phyloP scores from a whole-genome alignment of 2,888 invertebrate species.

The Poecilus cupreus region DNA sequence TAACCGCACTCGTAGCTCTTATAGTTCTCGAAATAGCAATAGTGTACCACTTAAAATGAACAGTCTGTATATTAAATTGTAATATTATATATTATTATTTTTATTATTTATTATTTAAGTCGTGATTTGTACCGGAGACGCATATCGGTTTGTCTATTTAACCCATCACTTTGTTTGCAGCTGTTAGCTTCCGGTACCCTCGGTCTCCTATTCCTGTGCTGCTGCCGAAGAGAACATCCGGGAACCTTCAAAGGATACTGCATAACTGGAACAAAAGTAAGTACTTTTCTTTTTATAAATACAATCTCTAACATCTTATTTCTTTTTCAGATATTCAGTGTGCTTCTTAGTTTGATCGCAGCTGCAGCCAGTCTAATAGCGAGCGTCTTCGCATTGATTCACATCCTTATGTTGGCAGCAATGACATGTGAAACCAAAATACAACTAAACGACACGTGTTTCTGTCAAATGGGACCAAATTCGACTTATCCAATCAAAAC shows the following conservation, averaged over 20 bases:
- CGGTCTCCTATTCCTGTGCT: conserved; percentile 71
- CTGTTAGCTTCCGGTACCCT: conserved; percentile 70
- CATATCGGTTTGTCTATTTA: too few species aligned
- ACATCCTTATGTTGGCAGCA: conserved; percentile 69
- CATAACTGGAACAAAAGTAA: conserved; percentile 71
- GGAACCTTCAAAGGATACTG: conserved; percentile 70
- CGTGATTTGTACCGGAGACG: too few species aligned
- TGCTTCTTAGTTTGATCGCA: conserved; percentile 70
- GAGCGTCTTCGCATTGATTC: conserved; percentile 70
- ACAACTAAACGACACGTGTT: conserved; percentile 70
- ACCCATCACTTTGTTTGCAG: conserved; percentile 69
- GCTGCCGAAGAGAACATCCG: conserved; percentile 72
- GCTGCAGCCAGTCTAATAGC: conserved; percentile 70
- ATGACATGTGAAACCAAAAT: conserved; percentile 71
- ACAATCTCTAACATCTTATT: not conserved
- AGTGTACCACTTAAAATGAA: too few species aligned
- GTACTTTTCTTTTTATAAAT: conserved; percentile 8
- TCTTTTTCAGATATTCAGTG: conserved; percentile 70
- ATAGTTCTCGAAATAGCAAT: too few species aligned
- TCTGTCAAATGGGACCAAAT: conserved; percentile 67
- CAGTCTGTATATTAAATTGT: too few species aligned
- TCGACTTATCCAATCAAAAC: conserved; percentile 63
- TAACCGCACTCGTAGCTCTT: too few species aligned
- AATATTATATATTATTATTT: too few species aligned
- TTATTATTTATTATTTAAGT: too few species aligned